Percentiles rank a stretch among this genome's conserved stretches.
Evolutionary conservation across 2,888 invertebrate species (phyloP).

Genomic region (Operophtera brumata): DNA sequence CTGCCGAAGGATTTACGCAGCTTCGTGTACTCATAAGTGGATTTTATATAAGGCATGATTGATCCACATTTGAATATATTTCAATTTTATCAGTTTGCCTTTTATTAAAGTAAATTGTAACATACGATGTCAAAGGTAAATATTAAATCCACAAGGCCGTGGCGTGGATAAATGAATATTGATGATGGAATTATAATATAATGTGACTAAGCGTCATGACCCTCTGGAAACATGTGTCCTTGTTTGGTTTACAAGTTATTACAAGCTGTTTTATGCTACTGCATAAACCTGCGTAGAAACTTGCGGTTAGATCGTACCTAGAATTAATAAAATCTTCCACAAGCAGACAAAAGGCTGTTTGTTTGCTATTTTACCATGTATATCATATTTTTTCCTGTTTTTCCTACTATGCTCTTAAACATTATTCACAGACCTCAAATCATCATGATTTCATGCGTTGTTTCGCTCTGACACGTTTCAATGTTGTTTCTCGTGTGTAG

Average conservation of each 20-base stretch:
- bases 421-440: slow-evolving; percentile 6
- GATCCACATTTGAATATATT: slow-evolving; percentile 11
- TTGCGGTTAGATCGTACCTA: slow-evolving; percentile 4
- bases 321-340: not conserved
- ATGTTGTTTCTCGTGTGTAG: slow-evolving; percentile 20
- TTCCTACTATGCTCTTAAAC: slow-evolving; percentile 8
- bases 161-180: slow-evolving; percentile 44
- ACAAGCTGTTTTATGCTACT: slow-evolving; percentile 33
- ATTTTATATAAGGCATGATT: slow-evolving; percentile 52
- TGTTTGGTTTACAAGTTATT: slow-evolving; percentile 42
- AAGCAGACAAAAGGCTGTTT: not conserved
- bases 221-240: slow-evolving; percentile 65
- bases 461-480: slow-evolving; percentile 16
- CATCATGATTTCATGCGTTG: slow-evolving; percentile 20
- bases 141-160: slow-evolving; percentile 59
- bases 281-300: slow-evolving; percentile 5
- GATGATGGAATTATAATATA: slow-evolving; percentile 47
- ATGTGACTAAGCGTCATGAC: slow-evolving; percentile 46
- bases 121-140: slow-evolving; percentile 41
- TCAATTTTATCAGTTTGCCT: slow-evolving; percentile 18
- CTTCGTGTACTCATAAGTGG: slow-evolving; percentile 72
- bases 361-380: slow-evolving; percentile 4
- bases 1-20: slow-evolving; percentile 73
- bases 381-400: not conserved
- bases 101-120: slow-evolving; percentile 26